Evolutionary conservation across 2,113 vertebrate species (phyloP), one percentile per base, ranked within the genome.

Genomic region (Lasiurus borealis): DNA sequence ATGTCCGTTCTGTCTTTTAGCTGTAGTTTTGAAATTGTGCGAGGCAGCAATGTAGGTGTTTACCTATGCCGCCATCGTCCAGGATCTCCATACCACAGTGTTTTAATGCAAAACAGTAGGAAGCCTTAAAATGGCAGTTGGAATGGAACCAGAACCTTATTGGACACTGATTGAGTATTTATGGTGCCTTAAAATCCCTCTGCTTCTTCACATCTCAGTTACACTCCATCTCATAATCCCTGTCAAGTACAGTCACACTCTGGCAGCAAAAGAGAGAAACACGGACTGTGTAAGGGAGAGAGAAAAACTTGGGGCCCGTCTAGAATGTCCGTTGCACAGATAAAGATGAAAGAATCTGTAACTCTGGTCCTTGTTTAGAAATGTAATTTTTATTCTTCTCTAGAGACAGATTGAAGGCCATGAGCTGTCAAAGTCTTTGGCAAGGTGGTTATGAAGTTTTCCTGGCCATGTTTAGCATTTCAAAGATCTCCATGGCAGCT

Each of bases 291-390:
- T 76, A 54, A 68, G 23, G 57, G 40, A 81, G 29, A 13, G 13
- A 15, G 29, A 73, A 87, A 4, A 25, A 46, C 5, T 85, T 50
- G 64, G 59, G 77, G 5, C 6, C 69, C 93, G 50, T 66, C 50
- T 91, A n/a, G 44, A 89, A 68, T 93, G 71, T 48, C 62, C 34
- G 29, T 44, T 13, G 40, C 77, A 16, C 8, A 83, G 52, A 25
- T 64, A 69, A 85, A 86, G 57, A 92, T 48, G 5, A 40, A 66
- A 78, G 77, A 50, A 81, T 44, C 40, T 84, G 6, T 91, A 36
- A 88, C 78, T 64, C 31, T 81, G 31, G 48, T 52, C n/a, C 77
- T 96, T 90, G 48, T 78, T 78, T 86, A 73, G 13, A 87, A 95
- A 69, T 80, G 19, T 68, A 64, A 76, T 88, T 73, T 62, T 73